These are phyloP conservation scores for Edolisoma coerulescens DNA, from an alignment of 2,113 vertebrate species.

Conservation along the genomic window DNA sequence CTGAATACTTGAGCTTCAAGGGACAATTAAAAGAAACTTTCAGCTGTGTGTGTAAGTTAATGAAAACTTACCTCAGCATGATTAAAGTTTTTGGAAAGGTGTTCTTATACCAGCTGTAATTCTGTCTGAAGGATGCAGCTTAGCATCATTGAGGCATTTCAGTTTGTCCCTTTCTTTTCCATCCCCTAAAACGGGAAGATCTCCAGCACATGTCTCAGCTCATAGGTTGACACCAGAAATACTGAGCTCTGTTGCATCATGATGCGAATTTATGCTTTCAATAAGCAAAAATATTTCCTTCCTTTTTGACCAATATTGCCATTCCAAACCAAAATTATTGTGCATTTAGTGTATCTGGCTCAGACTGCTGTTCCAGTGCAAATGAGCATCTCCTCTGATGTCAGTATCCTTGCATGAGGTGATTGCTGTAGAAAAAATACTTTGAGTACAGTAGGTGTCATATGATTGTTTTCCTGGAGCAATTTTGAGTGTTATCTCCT, in stretches of 20 bases:
- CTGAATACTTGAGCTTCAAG: background rate
- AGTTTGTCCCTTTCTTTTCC: background rate
- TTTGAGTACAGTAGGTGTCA: background rate
- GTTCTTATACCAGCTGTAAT: background rate
- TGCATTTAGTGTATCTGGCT: background rate
- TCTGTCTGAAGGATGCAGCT: background rate
- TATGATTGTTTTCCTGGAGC: background rate
- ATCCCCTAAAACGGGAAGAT: background rate
- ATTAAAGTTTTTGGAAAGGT: background rate
- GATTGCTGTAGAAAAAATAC: background rate
- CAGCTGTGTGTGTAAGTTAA: background rate
- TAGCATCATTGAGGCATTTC: background rate
- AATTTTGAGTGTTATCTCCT: background rate
- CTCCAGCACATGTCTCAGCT: background rate
- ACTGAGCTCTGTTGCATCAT: background rate
- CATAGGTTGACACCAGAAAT: background rate
- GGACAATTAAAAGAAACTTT: background rate
- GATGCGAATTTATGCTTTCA: background rate
- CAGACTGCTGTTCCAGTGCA: background rate
- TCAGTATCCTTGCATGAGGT: background rate
- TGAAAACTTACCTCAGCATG: background rate
- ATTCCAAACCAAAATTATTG: background rate
- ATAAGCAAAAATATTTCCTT: background rate
- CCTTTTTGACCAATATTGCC: background rate
- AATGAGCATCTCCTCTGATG: background rate